Evolutionary conservation across 2,888 invertebrate species (phyloP), one percentile per base, ranked within the genome.

Genomic region (Limulus polyphemus): DNA sequence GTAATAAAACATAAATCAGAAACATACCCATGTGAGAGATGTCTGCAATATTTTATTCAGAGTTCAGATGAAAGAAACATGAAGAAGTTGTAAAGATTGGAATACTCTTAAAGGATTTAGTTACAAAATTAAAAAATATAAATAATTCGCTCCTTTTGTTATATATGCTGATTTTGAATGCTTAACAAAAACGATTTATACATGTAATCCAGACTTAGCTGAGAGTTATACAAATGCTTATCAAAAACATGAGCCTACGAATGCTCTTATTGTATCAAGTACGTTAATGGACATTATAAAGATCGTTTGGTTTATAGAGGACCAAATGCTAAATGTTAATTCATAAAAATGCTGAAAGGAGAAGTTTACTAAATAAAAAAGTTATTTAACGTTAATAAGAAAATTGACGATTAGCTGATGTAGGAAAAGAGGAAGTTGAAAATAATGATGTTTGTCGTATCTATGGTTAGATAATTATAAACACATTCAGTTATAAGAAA

Each of bases 91-190:
- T 54, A 59, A 51, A 54, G 46, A 59, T 59, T 32, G 32, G 46
- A 54, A 54, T 47, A n/a, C 16, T 4, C 46, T 10, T 46, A 13
- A 13, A 13, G 47, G 11, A 54, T 47, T n/a, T n/a, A 13, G 47
- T 10, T n/a, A 12, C 7, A 17, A 59, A 47, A 50, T n/a, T 13
- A 55, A 14, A n/a, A 52, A 59, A 32, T 32, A 32, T 4, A 32
- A 32, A 4, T 32, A 32, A 32, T 32, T 3, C n/a, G n/a, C 32
- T 54, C 32, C 48, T 54, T 59, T 47, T 11, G 2, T 55, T 4
- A 54, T 14, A 46, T 59, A 54, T 51, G 17, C 54, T 14, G 55
- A 59, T 52, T 59, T 59, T 11, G 46, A 59, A 59, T 52, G 59
- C 54, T 54, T 54, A 5, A 54, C 3, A 12, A 52, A 47, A 14